A percentile compares a stretch with the other conserved stretches of the same genome.
These are phyloP conservation scores for Hormaphis cornu DNA, from an alignment of 1,140 invertebrate genomes.

Conservation along the genomic window DNA sequence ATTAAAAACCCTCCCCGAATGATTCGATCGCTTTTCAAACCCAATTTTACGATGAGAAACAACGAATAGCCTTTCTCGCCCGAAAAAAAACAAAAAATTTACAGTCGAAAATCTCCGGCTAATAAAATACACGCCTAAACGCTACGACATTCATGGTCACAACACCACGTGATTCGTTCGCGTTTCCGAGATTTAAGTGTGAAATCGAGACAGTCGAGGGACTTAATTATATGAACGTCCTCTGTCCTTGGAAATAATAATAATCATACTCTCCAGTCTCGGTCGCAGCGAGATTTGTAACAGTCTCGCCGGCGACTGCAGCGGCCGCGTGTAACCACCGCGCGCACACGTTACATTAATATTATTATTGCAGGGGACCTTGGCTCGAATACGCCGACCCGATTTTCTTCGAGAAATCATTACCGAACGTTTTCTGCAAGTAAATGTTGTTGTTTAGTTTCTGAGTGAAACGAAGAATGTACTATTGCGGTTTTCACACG, in stretches of 20 bases:
- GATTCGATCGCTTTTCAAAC: no score
- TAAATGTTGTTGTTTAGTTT: not conserved
- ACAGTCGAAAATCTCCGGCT: no score
- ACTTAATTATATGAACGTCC: conserved; percentile 1
- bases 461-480: no score
- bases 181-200: not conserved
- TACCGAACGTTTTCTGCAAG: not conserved
- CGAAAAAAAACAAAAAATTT: no score
- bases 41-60: no score
- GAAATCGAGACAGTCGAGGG: not conserved
- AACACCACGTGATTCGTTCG: no score
- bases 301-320: not conserved
- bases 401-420: conserved; percentile 17
- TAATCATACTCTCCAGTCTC: no score
- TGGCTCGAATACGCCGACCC: conserved; percentile 16
- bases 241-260: conserved; percentile 9
- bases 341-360: not conserved
- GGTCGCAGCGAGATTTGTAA: conserved; percentile 10
- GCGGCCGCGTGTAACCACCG: not conserved
- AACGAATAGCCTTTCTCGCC: no score
- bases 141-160: no score
- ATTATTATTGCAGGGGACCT: conserved; percentile 4
- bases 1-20: no score
- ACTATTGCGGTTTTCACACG: no score
- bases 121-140: no score